phyloP scores from a whole-genome alignment of 2,888 invertebrate genomes.

The Archaeoteleia sp. region DNA sequence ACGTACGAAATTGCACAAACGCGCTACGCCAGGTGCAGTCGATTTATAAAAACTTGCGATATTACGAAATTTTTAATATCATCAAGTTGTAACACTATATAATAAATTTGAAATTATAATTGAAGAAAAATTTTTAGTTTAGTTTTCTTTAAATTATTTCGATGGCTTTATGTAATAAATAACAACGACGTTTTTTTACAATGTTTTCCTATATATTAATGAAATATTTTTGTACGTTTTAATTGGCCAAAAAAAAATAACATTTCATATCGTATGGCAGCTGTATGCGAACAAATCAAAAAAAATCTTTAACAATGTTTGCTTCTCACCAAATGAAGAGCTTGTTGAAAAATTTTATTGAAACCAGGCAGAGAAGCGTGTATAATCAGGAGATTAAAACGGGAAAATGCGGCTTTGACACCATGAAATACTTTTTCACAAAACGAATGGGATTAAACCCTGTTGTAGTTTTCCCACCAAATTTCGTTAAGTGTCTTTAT shows the following conservation, averaged over 20 bases:
- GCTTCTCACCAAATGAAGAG: too few relatives aligned
- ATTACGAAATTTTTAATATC: constrained; percentile 15
- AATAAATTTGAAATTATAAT: neutral
- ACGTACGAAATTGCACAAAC: constrained; percentile 19
- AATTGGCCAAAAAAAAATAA: neutral
- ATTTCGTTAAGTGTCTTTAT: too few relatives aligned
- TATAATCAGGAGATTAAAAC: too few relatives aligned
- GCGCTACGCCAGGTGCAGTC: constrained; percentile 21
- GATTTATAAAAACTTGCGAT: constrained; percentile 22
- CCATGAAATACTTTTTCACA: too few relatives aligned
- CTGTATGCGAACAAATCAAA: too few relatives aligned
- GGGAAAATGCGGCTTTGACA: too few relatives aligned
- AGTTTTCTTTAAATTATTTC: neutral
- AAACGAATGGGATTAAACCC: too few relatives aligned
- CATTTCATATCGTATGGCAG: neutral
- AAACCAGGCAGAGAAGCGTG: too few relatives aligned
- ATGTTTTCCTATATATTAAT: neutral
- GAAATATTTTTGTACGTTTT: neutral
- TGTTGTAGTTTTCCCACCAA: too few relatives aligned
- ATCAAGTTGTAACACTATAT: constrained; percentile 8
- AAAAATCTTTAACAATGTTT: too few relatives aligned
- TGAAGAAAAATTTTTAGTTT: neutral
- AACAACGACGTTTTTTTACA: neutral
- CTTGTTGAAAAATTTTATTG: too few relatives aligned
- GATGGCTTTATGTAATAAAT: neutral